phyloP scores from a whole-genome alignment of 35 echinoderm and acorn worm species.

The Heliocidaris tuberculata region DNA sequence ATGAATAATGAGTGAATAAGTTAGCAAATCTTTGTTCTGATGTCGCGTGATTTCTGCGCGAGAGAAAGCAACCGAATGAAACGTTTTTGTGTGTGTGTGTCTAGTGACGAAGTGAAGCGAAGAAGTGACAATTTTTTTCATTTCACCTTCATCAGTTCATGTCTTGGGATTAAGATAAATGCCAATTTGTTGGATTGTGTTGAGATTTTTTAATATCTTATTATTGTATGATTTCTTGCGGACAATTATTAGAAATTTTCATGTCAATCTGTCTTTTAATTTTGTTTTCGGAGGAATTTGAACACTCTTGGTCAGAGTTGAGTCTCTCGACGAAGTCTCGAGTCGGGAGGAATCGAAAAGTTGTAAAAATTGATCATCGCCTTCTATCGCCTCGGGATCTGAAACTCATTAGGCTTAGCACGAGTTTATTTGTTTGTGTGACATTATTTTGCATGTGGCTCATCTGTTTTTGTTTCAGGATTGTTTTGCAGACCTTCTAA shows the following conservation, averaged over 20 bases:
- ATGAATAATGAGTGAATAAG: background rate
- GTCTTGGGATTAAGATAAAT: background rate
- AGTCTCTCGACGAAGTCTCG: background rate
- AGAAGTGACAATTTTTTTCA: background rate
- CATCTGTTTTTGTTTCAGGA: conserved; percentile 14
- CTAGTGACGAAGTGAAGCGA: background rate
- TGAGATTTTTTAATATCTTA: background rate
- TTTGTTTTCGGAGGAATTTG: background rate
- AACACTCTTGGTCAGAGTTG: background rate
- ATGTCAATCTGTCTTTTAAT: background rate
- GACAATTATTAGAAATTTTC: background rate
- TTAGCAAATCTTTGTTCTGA: conserved; percentile 32
- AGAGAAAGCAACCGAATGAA: conserved; percentile 10
- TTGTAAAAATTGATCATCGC: conserved; percentile 37
- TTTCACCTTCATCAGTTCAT: background rate
- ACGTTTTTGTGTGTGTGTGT: conserved; percentile 28
- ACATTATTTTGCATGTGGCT: background rate
- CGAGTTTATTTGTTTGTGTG: background rate
- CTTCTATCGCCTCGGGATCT: conserved; percentile 7
- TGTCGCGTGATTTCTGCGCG: background rate
- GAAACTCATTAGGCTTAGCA: background rate
- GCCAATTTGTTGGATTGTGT: background rate
- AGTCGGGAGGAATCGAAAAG: background rate
- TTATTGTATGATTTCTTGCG: background rate
- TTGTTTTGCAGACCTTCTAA: conserved; percentile 9